Conservation (phyloP, 2,113 vertebrate species). For the Planiliza haematocheilus region DNA sequence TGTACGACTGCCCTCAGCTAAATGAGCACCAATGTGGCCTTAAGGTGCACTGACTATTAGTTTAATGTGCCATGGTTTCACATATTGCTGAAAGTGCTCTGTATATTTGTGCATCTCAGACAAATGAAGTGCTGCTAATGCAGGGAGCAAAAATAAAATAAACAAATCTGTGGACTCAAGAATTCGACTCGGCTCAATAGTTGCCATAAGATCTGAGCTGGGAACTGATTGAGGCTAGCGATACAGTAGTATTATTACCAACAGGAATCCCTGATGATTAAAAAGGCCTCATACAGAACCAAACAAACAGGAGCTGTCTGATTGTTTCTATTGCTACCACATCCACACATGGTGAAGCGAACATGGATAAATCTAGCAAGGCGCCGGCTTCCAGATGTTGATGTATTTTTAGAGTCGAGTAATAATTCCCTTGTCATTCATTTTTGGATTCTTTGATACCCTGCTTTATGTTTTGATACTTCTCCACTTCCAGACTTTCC, state of each 20-base stretch:
- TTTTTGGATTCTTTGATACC: neutral
- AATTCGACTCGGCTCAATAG: neutral
- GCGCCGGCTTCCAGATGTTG: constrained; percentile 17
- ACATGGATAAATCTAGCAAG: neutral
- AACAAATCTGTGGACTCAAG: too few species aligned
- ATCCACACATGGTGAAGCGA: constrained; percentile 4
- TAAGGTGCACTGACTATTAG: neutral
- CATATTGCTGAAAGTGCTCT: neutral
- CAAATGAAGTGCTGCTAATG: neutral
- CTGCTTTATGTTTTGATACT: neutral
- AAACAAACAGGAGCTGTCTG: neutral
- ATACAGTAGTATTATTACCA: neutral
- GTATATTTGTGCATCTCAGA: neutral
- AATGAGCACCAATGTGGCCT: neutral
- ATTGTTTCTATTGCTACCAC: constrained; percentile 4
- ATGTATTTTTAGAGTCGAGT: constrained; percentile 2
- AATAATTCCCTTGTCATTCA: neutral
- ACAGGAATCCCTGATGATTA: neutral
- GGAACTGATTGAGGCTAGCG: neutral
- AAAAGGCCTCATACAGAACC: constrained; percentile 3
- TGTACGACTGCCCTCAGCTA: neutral
- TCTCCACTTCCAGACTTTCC: neutral
- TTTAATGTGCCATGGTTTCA: neutral
- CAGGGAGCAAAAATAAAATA: constrained; percentile 8
- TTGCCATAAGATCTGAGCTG: constrained; percentile 3